A percentile compares a stretch with the other conserved stretches of the same genome.
Evolutionary conservation across 1,140 invertebrate species (phyloP).

Genomic region (Papilio polyxenes): DNA sequence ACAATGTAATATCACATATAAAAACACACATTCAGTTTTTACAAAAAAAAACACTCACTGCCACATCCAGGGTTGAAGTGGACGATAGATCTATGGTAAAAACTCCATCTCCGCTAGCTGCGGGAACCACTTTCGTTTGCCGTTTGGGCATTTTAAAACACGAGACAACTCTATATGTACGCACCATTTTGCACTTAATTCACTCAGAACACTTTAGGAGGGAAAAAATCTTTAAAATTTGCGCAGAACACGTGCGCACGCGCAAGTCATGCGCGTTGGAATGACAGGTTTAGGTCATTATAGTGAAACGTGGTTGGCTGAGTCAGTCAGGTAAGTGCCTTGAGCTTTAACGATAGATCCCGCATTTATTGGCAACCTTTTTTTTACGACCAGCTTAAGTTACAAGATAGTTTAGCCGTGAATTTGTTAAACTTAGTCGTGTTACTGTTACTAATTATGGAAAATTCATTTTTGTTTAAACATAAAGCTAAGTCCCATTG

Average conservation of each 20-base stretch:
- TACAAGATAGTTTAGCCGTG: background rate
- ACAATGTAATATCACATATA: background rate
- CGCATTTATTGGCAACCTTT: background rate
- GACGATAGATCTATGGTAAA: conserved; percentile 74
- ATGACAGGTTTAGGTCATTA: conserved; percentile 75
- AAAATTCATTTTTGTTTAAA: background rate
- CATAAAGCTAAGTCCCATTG: no score
- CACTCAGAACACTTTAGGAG: conserved; percentile 38
- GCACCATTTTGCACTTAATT: conserved; percentile 60
- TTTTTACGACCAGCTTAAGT: conserved; percentile 11
- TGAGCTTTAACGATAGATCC: conserved; percentile 32
- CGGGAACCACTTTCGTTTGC: conserved; percentile 63
- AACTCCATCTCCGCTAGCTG: conserved; percentile 60
- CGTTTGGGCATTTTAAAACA: conserved; percentile 70
- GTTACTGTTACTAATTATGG: background rate
- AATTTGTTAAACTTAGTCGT: background rate
- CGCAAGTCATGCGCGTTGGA: conserved; percentile 58
- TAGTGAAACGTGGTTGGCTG: conserved; percentile 58
- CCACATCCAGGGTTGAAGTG: conserved; percentile 70
- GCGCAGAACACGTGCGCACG: conserved; percentile 58
- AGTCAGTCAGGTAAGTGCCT: conserved; percentile 55
- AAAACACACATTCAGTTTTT: background rate
- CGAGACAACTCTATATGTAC: conserved; percentile 60
- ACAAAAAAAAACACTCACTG: conserved; percentile 55
- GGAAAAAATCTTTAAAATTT: conserved; percentile 40